Conservation (phyloP, 1,140 invertebrate genomes). For the Dendrolimus punctatus region DNA sequence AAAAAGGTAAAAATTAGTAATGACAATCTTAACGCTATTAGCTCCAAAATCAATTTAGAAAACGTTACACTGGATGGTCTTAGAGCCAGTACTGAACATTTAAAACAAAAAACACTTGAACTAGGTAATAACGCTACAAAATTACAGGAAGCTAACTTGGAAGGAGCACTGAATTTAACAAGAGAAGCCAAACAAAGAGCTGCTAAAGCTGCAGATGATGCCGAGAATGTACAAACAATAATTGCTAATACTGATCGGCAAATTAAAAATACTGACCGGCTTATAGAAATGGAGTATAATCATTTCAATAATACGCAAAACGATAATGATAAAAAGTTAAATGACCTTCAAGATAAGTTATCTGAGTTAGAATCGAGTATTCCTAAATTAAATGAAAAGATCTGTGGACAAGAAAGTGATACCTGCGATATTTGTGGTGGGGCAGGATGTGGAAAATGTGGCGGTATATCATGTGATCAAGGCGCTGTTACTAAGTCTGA, state of each 20-base stretch:
- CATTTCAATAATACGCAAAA: conserved; percentile 81
- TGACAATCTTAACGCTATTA: conserved; percentile 81
- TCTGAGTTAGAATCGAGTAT: conserved; percentile 79
- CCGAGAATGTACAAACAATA: conserved; percentile 74
- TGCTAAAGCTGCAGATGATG: conserved; percentile 78
- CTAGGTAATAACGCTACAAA: conserved; percentile 90
- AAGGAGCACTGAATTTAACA: conserved; percentile 94
- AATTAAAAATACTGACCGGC: conserved; percentile 85
- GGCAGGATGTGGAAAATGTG: conserved; percentile 93
- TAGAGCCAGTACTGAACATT: conserved; percentile 78
- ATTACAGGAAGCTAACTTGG: conserved; percentile 94
- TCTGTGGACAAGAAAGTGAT: conserved; percentile 90
- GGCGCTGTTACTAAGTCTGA: conserved; percentile 91
- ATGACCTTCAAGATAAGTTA: conserved; percentile 74
- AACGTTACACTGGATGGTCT: conserved; percentile 85
- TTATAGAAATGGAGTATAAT: conserved; percentile 80
- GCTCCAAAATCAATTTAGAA: conserved; percentile 83
- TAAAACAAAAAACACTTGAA: conserved; percentile 82
- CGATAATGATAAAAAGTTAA: conserved; percentile 79
- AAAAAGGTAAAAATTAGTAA: conserved; percentile 70
- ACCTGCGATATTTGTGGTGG: conserved; percentile 96
- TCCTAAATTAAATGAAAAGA: conserved; percentile 89
- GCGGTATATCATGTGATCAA: conserved; percentile 89
- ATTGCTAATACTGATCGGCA: conserved; percentile 85
- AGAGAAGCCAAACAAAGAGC: conserved; percentile 82